phyloP scores from a whole-genome alignment of 2,113 vertebrate genomes.

The Apaloderma vittatum region DNA sequence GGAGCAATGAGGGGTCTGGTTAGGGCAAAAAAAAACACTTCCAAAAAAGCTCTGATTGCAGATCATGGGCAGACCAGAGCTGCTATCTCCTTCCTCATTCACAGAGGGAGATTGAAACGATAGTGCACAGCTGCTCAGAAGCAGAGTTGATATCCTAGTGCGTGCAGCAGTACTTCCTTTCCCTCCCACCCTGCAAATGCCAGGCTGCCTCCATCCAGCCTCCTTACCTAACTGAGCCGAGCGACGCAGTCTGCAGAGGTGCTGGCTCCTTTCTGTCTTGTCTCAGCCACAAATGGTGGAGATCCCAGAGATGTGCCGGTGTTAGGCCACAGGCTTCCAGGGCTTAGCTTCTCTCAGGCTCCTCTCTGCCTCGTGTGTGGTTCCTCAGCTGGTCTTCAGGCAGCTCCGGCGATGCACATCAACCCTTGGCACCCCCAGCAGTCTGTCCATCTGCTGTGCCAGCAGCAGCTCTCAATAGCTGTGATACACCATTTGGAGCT shows the following conservation, averaged over 20 bases:
- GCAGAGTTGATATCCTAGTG: not conserved
- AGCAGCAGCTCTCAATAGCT: not conserved
- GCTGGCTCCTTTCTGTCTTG: not conserved
- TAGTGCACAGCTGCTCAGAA: not conserved
- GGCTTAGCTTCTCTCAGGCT: not conserved
- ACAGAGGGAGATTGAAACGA: constrained; percentile 18
- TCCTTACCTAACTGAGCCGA: not conserved
- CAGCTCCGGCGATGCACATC: not conserved
- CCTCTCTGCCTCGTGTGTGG: fast-evolving
- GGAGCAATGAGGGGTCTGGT: not conserved
- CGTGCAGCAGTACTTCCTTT: constrained; percentile 14
- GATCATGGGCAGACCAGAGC: not conserved
- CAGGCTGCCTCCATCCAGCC: not conserved
- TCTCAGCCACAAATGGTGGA: not conserved
- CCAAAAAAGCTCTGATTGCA: not conserved
- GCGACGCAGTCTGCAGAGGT: not conserved
- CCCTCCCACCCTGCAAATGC: not conserved
- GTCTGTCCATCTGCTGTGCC: not conserved
- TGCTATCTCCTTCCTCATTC: not conserved
- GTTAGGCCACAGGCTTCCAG: not conserved
- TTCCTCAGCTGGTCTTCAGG: not conserved
- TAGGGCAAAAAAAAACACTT: not conserved
- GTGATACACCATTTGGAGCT: not conserved
- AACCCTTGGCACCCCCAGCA: fast-evolving
- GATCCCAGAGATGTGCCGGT: not conserved